Conservation (phyloP, 2,113 vertebrate species). For the Heteronetta atricapilla region DNA sequence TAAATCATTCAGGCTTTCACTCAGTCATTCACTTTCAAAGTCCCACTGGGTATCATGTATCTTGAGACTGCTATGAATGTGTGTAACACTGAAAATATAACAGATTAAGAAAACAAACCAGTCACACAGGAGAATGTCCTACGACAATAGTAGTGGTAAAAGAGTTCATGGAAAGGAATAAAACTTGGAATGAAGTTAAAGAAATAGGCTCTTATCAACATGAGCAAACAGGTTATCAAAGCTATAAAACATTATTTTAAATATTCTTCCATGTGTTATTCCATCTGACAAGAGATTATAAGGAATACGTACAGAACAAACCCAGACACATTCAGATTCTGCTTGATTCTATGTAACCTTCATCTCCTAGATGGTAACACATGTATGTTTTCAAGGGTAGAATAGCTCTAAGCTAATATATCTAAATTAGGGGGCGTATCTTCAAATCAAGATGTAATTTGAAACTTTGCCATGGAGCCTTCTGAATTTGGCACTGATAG, state of each 20-base stretch:
- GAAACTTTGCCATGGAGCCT: not conserved
- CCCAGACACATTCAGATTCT: not conserved
- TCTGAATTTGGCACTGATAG: not conserved
- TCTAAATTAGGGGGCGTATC: not conserved
- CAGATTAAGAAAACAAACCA: not conserved
- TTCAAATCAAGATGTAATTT: not conserved
- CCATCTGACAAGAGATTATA: not conserved
- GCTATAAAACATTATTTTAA: not conserved
- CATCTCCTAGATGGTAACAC: not conserved
- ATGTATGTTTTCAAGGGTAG: not conserved
- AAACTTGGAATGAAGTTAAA: not conserved
- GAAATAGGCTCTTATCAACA: not conserved
- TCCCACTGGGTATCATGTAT: not conserved
- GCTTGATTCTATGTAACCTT: not conserved
- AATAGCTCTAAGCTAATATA: not conserved
- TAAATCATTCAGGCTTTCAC: constrained; percentile 33
- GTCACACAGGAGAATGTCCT: not conserved
- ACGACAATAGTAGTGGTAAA: not conserved
- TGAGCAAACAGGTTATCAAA: not conserved
- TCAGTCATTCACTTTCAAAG: not conserved
- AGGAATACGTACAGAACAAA: not conserved
- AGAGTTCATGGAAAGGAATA: not conserved
- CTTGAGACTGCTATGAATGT: not conserved
- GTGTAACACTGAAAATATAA: not conserved
- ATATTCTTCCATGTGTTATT: not conserved